A percentile compares a stretch with the other conserved stretches of the same genome.
Evolutionary conservation across 2,797 vertebrate species (phyloP).

Genomic region (Erethizon dorsatum): DNA sequence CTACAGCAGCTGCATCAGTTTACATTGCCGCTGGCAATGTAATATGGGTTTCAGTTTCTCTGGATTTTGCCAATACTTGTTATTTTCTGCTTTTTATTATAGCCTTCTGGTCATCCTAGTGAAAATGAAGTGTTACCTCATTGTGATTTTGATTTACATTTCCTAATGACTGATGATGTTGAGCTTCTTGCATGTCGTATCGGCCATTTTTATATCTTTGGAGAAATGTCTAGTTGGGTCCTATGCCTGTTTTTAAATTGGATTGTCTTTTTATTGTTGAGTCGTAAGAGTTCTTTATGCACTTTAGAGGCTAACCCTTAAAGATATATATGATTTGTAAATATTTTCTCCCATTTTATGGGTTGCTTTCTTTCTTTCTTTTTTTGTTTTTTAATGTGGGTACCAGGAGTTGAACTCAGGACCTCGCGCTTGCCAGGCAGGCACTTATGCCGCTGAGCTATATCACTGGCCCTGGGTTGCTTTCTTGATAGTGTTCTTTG

Average conservation of each 20-base stretch:
- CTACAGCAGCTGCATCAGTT: not conserved
- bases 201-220: not conserved
- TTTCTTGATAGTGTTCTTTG: slow-evolving; percentile 1
- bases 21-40: not conserved
- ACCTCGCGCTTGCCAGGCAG: too few species aligned
- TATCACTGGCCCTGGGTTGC: too few species aligned
- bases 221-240: not conserved
- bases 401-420: too few species aligned
- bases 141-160: slow-evolving; percentile 5
- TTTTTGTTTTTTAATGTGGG: too few species aligned
- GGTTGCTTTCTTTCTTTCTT: too few species aligned
- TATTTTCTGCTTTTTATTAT: slow-evolving; percentile 17
- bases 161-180: not conserved
- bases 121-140: not conserved
- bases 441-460: too few species aligned
- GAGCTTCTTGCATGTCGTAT: not conserved
- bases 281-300: not conserved
- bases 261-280: not conserved
- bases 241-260: slow-evolving; percentile 19
- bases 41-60: not conserved
- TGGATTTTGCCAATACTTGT: not conserved
- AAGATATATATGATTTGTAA: not conserved
- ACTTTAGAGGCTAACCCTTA: not conserved
- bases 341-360: not conserved
- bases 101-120: not conserved